Percentiles rank a stretch among this genome's conserved stretches.
phyloP scores from a whole-genome alignment of 2,797 vertebrate species.

The Peromyscus nudipes region DNA sequence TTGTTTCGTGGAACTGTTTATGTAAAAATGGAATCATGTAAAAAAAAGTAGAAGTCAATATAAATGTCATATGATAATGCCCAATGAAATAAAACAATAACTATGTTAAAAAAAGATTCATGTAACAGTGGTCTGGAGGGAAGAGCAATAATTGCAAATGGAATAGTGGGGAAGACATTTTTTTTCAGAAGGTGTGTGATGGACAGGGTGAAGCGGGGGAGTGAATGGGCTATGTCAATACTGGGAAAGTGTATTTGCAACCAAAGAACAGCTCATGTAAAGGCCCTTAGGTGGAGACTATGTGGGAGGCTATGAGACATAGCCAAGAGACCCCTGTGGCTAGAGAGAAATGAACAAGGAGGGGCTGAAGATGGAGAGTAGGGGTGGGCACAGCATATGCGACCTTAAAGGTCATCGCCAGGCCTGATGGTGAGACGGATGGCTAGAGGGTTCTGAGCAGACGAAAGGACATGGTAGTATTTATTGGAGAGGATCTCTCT shows the following conservation, averaged over 20 bases:
- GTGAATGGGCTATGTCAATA: neutral
- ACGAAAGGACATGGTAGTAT: neutral
- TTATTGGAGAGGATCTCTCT: neutral
- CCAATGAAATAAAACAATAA: no score
- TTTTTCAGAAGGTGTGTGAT: neutral
- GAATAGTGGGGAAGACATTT: neutral
- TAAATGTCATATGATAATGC: no score
- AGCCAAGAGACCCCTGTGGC: neutral
- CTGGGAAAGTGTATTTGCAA: neutral
- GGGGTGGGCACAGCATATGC: fast-evolving
- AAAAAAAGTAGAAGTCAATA: no score
- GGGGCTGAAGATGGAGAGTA: neutral
- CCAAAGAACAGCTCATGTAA: neutral
- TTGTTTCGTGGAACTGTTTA: no score
- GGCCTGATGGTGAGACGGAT: neutral
- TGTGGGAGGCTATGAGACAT: neutral
- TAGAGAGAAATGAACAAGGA: neutral
- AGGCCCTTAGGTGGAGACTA: neutral
- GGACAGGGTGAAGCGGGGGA: neutral
- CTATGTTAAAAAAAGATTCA: no score
- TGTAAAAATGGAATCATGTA: no score
- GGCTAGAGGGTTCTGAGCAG: neutral
- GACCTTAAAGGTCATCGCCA: no score
- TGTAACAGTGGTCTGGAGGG: no score
- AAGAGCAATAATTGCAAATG: neutral